Conservation (phyloP, 1,140 invertebrate genomes). For the Drosophila tropicalis region DNA sequence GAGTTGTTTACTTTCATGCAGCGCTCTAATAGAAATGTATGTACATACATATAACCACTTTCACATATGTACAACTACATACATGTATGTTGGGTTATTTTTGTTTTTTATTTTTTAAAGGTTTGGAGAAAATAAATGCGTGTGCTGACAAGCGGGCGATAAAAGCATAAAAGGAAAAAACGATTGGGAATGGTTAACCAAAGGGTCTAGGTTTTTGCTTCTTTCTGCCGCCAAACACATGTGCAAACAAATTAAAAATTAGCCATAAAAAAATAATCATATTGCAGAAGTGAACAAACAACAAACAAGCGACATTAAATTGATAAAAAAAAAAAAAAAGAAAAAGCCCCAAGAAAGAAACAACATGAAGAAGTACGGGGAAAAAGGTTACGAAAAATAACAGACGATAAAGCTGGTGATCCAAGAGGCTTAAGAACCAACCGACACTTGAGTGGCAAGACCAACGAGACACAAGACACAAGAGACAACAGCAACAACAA, state of each 20-base stretch:
- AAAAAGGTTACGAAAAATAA: constrained; percentile 34
- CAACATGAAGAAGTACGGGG: constrained; percentile 23
- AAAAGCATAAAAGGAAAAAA: constrained; percentile 23
- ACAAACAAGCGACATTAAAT: constrained; percentile 65
- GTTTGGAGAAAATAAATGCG: constrained; percentile 44
- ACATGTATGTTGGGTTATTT: background rate
- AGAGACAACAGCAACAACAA: constrained; percentile 25
- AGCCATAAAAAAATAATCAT: constrained; percentile 78
- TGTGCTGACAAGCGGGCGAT: constrained; percentile 55
- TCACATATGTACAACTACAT: background rate
- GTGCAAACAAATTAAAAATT: constrained; percentile 81
- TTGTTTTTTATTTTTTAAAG: background rate
- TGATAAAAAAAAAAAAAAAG: constrained; percentile 52
- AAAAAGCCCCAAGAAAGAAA: constrained; percentile 32
- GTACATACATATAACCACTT: background rate
- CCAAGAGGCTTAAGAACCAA: constrained; percentile 29
- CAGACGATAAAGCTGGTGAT: constrained; percentile 42
- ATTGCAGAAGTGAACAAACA: constrained; percentile 62
- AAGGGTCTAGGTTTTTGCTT: background rate
- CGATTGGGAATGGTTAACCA: background rate
- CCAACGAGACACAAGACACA: constrained; percentile 14
- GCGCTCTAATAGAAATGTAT: background rate
- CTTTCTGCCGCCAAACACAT: constrained; percentile 33
- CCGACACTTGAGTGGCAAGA: constrained; percentile 40
- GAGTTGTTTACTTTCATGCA: no score